Base-by-base conservation (phyloP, 2,113 vertebrate species). In the Antidorcas marsupialis region DNA sequence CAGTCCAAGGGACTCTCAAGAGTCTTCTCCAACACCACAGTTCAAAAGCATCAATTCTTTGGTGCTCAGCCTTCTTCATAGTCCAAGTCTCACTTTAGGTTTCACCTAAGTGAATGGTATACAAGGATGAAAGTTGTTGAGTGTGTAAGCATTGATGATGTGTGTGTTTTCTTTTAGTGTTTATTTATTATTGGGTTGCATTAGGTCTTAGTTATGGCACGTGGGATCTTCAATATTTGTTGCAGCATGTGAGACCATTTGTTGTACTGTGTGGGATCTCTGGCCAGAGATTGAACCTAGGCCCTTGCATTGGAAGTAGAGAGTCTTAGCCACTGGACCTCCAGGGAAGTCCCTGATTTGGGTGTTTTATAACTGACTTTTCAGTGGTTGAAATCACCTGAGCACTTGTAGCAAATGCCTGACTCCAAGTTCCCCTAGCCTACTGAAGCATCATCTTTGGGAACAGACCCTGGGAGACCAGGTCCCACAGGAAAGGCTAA, bases 281-380 rank as follows among this genome's bases (percentile, higher is more conserved):
- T 76, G 36, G 23, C 23, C 11, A 43, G 36, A 3, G 23, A 76
- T 4, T 27, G 23, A 76, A 76, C 11, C 36, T 6, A 76, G 71
- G 36, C 6, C 71, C 71, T 36, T 43, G 36, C 36, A 43, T 7
- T 76, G 39, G 36, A 43, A 43, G 71, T 76, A 21, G 36, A 23
- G 36, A 76, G 23, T 76, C 36, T 76, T 4, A 43, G 23, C 36
- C 39, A 43, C 71, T 76, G 23, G 36, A 43, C 36, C 36, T 27
- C 71, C 0, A 0, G 36, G 23, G 12, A 74, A 76, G 71, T 43
- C 36, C 3, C 71, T 19, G 33, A 78, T 33, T 3, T 15, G 33
- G 89, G 74, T 81, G 7, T 89, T 94, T 94, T 25, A 52, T 28
- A 67, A n/a, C 39, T 27, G 27, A 83, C 13, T 87, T 81, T 57